Base-by-base conservation (phyloP, 2,797 vertebrate genomes). In the Menidia menidia region DNA sequence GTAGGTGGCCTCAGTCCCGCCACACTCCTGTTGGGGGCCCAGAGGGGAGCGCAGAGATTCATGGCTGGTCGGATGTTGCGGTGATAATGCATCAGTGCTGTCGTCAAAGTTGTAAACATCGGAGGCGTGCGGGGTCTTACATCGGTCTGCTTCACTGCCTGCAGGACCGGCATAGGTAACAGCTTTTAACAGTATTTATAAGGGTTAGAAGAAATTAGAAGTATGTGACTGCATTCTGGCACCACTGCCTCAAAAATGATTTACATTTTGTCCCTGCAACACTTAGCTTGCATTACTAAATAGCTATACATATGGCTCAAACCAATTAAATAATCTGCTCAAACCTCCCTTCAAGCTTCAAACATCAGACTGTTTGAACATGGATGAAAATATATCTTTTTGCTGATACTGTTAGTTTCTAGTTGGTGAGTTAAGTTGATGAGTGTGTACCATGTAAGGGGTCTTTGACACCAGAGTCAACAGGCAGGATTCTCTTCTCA, bases 401-500 rank as follows among this genome's bases (percentile, higher is more conserved):
- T 35, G 47, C 2, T 41, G 18, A 44, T 11, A 54, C 4, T 63
- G 15, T 30, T 42, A 57, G 8, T 47, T n/a, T 25, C 19, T 10
- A 64, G 31, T 0, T 16, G 13, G 51, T 64, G 52, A 42, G n/a
- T 15, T 59, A 50, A 70, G 33, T 14, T 19, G 18, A 0, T 44
- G 9, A 52, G 33, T 60, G 45, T 71, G 64, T 95, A 95, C 97
- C 97, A 90, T 92, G 93, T 68, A 93, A 91, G 25, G 89, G 93
- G 86, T 97, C 95, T 85, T 97, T 95, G 50, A 95, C 92, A 0
- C 90, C 92, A 48, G 95, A 92, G 64, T 97, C 94, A 19, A 98
- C 96, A 35, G 98, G 96, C 63, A 99, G 94, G 89, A 99, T 99
- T 86, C 99, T 99, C 88, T 99, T 99, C 92, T 96, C 95, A 55